Evolutionary conservation across 1,140 invertebrate genomes (phyloP), one percentile per base, ranked within the genome.

Genomic region (Gonatopus flavifemur): DNA sequence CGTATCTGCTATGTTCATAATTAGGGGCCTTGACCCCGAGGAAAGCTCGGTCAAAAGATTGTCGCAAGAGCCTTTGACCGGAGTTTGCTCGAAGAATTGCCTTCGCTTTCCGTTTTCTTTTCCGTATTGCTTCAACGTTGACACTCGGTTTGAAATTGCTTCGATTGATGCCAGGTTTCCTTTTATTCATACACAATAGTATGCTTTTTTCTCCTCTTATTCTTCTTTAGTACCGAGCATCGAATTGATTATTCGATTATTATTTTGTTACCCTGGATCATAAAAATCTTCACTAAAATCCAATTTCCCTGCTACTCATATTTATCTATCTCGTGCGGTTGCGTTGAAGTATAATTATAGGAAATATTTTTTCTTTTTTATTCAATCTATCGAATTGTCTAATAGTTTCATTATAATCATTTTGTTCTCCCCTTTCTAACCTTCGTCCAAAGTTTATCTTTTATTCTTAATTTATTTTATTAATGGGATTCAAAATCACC

Each of bases 1-100:
- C 70, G 68, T 77, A 77, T 71, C 70, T 70, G 59, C 71, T 76
- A 76, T 64, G 67, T 64, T 73, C 74, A 76, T 73, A 74, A 76
- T 74, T 74, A 76, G 65, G 64, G 68, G 56, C 49, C 24, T 57
- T n/a, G n/a, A n/a, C 56, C 54, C 51, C 65, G 64, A 59, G 64
- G 60, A 54, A 69, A 67, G 62, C 51, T 49, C 54, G 52, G 66
- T 59, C 57, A 65, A 68, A 69, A 64, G 58, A 25, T 59, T 24
- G 58, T 58, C 65, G 60, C 55, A 52, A 36, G 51, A 53, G 19
- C 56, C 42, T 63, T 63, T 64, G 66, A 62, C 62, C 70, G 51
- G 55, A 62, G 55, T 63, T 65, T 51, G 48, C 63, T 60, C 65
- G 63, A 63, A 49, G 45, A 57, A n/a, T n/a, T 49, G 66, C 59